Evolutionary conservation across 2,888 invertebrate species (phyloP).

Genomic region (Drosophila mimetica): DNA sequence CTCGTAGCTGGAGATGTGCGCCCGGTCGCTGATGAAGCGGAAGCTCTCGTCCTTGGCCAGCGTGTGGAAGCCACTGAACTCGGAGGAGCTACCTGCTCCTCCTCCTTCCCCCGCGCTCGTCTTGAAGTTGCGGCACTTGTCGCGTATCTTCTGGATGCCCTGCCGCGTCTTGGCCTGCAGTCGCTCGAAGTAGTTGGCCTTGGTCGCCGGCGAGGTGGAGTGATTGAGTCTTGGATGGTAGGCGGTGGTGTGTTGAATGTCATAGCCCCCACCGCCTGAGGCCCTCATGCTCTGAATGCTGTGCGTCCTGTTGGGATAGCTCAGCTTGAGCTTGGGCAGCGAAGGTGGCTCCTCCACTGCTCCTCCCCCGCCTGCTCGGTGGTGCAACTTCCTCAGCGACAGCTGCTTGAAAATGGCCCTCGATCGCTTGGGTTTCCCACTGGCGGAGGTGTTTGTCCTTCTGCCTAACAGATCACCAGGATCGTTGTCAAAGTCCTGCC

Average conservation of each 20-base stretch:
- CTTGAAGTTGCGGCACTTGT: slow-evolving; percentile 83
- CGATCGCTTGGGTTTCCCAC: slow-evolving; percentile 40
- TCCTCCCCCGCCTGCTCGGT: slow-evolving; percentile 20
- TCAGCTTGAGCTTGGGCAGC: slow-evolving; percentile 80
- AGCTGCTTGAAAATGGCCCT: slow-evolving; percentile 78
- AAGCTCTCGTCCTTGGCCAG: slow-evolving; percentile 82
- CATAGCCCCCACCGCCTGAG: slow-evolving; percentile 61
- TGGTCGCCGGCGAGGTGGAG: slow-evolving; percentile 31
- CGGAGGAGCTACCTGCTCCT: slow-evolving; percentile 44
- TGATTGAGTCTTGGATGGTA: slow-evolving; percentile 52
- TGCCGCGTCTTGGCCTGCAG: slow-evolving; percentile 83
- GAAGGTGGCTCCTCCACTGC: slow-evolving; percentile 49
- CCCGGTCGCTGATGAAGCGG: slow-evolving; percentile 82
- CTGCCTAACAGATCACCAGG: slow-evolving; percentile 17
- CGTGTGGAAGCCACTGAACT: slow-evolving; percentile 77
- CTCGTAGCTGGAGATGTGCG: slow-evolving; percentile 81
- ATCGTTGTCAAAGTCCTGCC: slow-evolving; percentile 77
- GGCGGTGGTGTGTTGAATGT: slow-evolving; percentile 63
- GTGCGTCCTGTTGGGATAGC: slow-evolving; percentile 83
- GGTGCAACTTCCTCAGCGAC: slow-evolving; percentile 73
- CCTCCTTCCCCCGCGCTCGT: slow-evolving; percentile 33
- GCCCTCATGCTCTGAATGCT: slow-evolving; percentile 74
- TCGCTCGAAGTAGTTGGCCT: slow-evolving; percentile 82
- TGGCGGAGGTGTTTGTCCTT: slow-evolving; percentile 9
- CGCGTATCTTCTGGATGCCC: slow-evolving; percentile 82